phyloP scores from a whole-genome alignment of 2,797 vertebrate species.

The Thamnophis elegans region DNA sequence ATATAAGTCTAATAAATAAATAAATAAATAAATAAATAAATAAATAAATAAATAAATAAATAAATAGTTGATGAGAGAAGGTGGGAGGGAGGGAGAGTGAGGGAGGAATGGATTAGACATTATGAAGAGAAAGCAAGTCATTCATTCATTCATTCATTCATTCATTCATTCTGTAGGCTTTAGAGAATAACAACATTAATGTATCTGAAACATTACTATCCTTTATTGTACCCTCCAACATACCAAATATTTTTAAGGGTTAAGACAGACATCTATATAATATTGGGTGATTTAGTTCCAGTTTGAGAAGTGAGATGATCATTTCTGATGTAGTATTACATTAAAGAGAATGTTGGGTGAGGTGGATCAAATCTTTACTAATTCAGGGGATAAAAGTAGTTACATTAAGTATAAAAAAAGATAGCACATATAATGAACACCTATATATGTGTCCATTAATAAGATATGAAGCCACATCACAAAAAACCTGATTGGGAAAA shows the following conservation, averaged over 20 bases:
- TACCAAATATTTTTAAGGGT: not conserved
- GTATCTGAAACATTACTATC: not conserved
- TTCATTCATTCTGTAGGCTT: not conserved
- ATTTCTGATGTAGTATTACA: not conserved
- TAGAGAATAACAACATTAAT: not conserved
- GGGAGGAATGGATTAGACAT: not conserved
- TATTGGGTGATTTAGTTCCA: not conserved
- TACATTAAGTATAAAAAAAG: not conserved
- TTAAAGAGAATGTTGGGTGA: not conserved
- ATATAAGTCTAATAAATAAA: too few species aligned
- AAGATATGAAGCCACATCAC: not conserved
- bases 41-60: too few species aligned
- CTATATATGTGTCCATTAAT: not conserved
- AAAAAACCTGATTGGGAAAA: not conserved
- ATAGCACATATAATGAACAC: not conserved
- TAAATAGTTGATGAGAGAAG: too few species aligned
- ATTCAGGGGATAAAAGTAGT: not conserved
- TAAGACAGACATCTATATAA: not conserved
- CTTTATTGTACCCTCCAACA: not conserved
- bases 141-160: too few species aligned
- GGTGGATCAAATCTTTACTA: not conserved
- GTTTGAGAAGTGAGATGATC: not conserved
- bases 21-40: too few species aligned
- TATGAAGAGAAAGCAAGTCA: not conserved
- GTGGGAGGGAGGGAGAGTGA: not conserved